A percentile compares a stretch with the other conserved stretches of the same genome.
These are phyloP conservation scores for Drosophila ficusphila DNA, from an alignment of 1,140 invertebrate genomes.

Conservation along the genomic window DNA sequence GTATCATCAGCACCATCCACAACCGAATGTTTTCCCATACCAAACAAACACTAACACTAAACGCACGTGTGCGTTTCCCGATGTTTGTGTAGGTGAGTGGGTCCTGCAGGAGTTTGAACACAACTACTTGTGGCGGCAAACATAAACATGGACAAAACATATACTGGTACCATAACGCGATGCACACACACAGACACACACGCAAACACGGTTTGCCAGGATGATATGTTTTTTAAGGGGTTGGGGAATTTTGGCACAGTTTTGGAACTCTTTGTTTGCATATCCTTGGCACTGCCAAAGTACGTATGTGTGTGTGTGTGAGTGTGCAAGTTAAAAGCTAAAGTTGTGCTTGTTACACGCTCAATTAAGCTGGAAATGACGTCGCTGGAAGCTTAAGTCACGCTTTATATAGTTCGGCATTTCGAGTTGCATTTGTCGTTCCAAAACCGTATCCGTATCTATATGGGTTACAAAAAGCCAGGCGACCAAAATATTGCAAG, in stretches of 20 bases:
- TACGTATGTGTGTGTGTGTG: constrained; percentile 16
- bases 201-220: too few species aligned
- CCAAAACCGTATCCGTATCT: constrained; percentile 1
- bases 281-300: constrained; percentile 37
- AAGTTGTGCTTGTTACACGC: constrained; percentile 73
- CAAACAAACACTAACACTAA: constrained; percentile 48
- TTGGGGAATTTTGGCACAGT: constrained; percentile 5
- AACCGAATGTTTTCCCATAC: constrained; percentile 46
- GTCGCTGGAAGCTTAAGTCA: constrained; percentile 73
- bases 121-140: constrained; percentile 51
- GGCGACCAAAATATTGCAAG: background rate
- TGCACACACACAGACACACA: constrained; percentile 3
- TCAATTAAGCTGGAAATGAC: constrained; percentile 79
- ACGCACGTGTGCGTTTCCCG: constrained; percentile 13
- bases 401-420: constrained; percentile 67
- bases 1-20: constrained; percentile 17
- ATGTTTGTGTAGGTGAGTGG: constrained; percentile 19
- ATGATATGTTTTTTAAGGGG: constrained; percentile 33
- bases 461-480: constrained; percentile 1
- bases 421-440: constrained; percentile 38
- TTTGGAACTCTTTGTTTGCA: constrained; percentile 55
- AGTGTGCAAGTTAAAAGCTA: constrained; percentile 54
- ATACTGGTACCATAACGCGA: constrained; percentile 21
- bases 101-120: constrained; percentile 41
- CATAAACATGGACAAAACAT: constrained; percentile 65